Base-by-base conservation (phyloP, 2,797 vertebrate species). In the Labeo calbasu region DNA sequence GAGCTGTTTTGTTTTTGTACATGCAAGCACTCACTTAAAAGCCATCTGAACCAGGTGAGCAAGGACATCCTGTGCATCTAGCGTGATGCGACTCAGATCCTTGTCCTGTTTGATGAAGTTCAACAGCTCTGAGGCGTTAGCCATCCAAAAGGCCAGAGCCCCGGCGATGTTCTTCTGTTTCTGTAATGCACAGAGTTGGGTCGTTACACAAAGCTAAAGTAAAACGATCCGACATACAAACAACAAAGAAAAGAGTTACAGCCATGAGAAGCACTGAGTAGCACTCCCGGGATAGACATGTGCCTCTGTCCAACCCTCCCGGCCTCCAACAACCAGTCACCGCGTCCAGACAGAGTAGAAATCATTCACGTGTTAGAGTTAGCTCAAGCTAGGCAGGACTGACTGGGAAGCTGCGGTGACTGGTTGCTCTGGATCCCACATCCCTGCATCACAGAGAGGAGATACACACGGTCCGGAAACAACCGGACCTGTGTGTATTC, bases 131-230 rank as follows among this genome's bases (percentile, higher is more conserved):
- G 98, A 99, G 17, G 98, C 97, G 66, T 99, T 99, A 90, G 98
- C 98, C 98, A 99, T 99, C 98, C 98, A 99, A 93, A 99, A 99
- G 57, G 98, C 98, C 93, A 99, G 96, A 1, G 98, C 97, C 23
- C 98, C 98, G 0, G 98, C 98, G 2, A 99, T 99, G 92, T 99
- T 99, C 94, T 99, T 99, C 94, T 99, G 98, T 86, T 99, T 99
- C 98, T 99, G 95, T 89, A 77, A 79, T 14, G 32, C 63, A 50
- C 17, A 75, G 50, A 71, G 3, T 76, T 50, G 59, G 68, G 51
- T 12, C 2, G 72, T 85, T 89, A 90, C 87, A 86, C 79, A 71
- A 79, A 7, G 46, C 86, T 43, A 15, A n/a, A 77, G 79, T 89
- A 85, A 59, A 73, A 77, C 11, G 88, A 79, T 76, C 75, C 23